Evolutionary conservation across 2,113 vertebrate species (phyloP), one percentile per base, ranked within the genome.

Genomic region (Cheirogaleus medius): DNA sequence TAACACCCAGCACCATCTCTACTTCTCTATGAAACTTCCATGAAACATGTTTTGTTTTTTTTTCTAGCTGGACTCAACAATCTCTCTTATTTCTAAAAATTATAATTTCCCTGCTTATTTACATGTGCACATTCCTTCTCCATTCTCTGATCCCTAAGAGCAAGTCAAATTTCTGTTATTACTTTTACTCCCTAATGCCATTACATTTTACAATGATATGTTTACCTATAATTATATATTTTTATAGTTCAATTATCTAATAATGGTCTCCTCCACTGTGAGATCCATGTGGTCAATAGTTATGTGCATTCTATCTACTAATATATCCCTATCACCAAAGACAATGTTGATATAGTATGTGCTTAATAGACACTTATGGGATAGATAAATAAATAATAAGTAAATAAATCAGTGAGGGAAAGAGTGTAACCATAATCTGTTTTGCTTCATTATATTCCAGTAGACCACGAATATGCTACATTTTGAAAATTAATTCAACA

Each of bases 401-500:
- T 63, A 64, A 34, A 49, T 32, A 32, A 66, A 89, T 63, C 37
- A 54, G 6, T 73, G 14, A 88, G 74, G 27, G n/a, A 91, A 93
- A 88, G 17, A 52, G 66, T 15, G 3, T 44, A 66, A 66, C 25
- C 32, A 6, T 91, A 20, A 34, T 37, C 8, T 88, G 13, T 66
- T 90, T 86, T 42, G 80, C 97, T 94, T 92, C 49, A 90, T 39
- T 84, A 10, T 90, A 66, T 90, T 8, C 7, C 27, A 17, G 4
- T 73, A 88, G 58, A 81, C 13, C 49, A 14, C 71, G 69, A 93
- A 68, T 81, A 93, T 21, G 6, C 1, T 63, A 1, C n/a, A 77
- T 91, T 93, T 77, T 1, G 64, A 91, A 95, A 94, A 87, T 71
- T 60, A 84, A 58, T 32, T 93, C 47, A 88, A 69, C 39, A 90